These are phyloP conservation scores for Argopecten irradians DNA, from an alignment of 1,140 invertebrate species.

Conservation along the genomic window DNA sequence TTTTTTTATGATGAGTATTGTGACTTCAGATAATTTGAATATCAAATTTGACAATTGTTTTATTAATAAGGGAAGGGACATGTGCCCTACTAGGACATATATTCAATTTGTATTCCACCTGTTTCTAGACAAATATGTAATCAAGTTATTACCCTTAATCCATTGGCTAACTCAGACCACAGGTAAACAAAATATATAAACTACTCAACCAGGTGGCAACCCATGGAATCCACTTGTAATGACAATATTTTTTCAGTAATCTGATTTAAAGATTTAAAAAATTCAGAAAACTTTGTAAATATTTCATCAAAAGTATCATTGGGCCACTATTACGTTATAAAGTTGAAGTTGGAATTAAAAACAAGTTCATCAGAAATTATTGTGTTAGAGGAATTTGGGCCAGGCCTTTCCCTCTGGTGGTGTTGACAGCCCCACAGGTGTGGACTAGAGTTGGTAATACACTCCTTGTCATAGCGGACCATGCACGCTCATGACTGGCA, in stretches of 20 bases:
- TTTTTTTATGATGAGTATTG: too few relatives aligned
- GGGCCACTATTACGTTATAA: background rate
- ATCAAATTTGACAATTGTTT: too few relatives aligned
- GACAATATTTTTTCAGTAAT: conserved; percentile 15
- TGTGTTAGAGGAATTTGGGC: background rate
- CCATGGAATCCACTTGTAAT: background rate
- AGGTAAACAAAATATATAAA: background rate
- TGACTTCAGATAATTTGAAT: too few relatives aligned
- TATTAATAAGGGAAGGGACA: too few relatives aligned
- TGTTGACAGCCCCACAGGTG: background rate
- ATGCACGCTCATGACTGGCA: conserved; percentile 20
- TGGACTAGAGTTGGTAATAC: background rate
- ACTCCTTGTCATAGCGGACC: background rate
- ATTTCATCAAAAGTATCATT: background rate
- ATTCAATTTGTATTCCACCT: background rate
- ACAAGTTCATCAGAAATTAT: background rate
- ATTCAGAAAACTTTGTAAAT: background rate
- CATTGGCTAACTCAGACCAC: background rate
- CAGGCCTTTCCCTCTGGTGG: background rate
- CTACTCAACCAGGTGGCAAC: background rate
- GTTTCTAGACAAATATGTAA: conserved; percentile 1
- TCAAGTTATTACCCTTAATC: background rate
- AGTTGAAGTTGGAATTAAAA: background rate
- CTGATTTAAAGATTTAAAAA: background rate
- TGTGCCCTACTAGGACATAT: too few relatives aligned